Percentiles rank a stretch among this genome's conserved stretches.
Conservation (phyloP, 1,140 invertebrate species). For the Anagrus nilaparvatae region DNA sequence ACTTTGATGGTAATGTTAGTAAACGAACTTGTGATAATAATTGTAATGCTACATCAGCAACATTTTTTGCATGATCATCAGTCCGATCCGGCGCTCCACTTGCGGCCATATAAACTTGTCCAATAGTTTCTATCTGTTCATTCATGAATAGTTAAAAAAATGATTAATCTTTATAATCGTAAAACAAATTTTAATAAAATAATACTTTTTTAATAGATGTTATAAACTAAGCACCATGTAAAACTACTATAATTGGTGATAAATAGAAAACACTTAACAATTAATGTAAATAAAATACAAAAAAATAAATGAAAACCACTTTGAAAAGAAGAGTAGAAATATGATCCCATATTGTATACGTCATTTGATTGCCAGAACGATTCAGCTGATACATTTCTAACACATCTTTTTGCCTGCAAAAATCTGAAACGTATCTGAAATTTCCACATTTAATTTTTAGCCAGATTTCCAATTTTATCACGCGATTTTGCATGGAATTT, state of each 20-base stretch:
- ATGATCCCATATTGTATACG: too few species aligned
- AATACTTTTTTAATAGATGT: slow-evolving; percentile 1
- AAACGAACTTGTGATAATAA: slow-evolving; percentile 50
- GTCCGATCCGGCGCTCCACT: slow-evolving; percentile 71
- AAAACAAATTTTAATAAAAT: not conserved
- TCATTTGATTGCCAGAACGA: too few species aligned
- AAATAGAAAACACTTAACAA: not conserved
- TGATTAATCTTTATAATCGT: not conserved
- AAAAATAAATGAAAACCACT: too few species aligned
- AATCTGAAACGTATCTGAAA: too few species aligned
- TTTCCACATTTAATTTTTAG: too few species aligned
- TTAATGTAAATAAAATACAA: too few species aligned
- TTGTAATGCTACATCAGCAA: slow-evolving; percentile 63
- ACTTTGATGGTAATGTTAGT: slow-evolving; percentile 43
- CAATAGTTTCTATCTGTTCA: slow-evolving; percentile 80
- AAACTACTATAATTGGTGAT: not conserved
- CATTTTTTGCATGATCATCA: slow-evolving; percentile 65
- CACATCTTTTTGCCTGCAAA: too few species aligned
- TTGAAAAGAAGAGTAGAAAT: too few species aligned
- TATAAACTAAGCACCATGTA: not conserved
- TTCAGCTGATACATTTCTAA: too few species aligned
- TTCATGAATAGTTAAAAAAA: slow-evolving; percentile 7
- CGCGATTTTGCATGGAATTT: too few species aligned
- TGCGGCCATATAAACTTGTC: slow-evolving; percentile 78
- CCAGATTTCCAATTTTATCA: too few species aligned